phyloP scores from a whole-genome alignment of 2,113 vertebrate species.

The Tympanuchus pallidicinctus region DNA sequence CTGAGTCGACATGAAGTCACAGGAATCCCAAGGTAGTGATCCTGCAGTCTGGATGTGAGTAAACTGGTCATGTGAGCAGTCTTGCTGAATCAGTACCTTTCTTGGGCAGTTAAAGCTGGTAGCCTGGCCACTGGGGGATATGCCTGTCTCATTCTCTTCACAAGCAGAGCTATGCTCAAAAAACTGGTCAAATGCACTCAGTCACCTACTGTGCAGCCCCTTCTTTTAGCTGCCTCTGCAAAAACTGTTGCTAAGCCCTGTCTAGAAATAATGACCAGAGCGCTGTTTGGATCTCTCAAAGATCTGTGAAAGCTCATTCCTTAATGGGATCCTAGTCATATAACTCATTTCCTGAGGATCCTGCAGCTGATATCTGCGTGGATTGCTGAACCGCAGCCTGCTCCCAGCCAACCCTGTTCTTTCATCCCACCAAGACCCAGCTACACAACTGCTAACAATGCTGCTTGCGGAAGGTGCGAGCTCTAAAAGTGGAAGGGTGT shows the following conservation, averaged over 20 bases:
- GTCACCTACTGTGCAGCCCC: background rate
- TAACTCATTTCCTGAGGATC: background rate
- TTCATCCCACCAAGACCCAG: background rate
- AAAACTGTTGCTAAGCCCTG: background rate
- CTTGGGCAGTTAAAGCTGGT: background rate
- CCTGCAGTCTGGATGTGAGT: background rate
- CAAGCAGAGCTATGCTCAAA: background rate
- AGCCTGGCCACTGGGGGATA: background rate
- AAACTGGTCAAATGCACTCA: background rate
- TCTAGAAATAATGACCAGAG: background rate
- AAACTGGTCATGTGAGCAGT: background rate
- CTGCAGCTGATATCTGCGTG: background rate
- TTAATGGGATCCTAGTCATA: background rate
- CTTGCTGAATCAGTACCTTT: constrained; percentile 4
- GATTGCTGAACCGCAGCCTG: background rate
- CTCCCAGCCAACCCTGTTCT: background rate
- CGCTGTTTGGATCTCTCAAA: background rate
- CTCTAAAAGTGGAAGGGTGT: background rate
- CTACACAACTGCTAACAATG: fast-evolving
- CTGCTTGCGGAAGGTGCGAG: background rate
- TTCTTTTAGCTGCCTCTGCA: background rate
- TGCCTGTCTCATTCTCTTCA: background rate
- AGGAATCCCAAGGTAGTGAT: background rate
- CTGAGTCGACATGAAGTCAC: background rate
- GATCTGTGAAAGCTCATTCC: background rate